Conservation (phyloP, 2,888 invertebrate genomes). For the Falcaria lacertinaria region DNA sequence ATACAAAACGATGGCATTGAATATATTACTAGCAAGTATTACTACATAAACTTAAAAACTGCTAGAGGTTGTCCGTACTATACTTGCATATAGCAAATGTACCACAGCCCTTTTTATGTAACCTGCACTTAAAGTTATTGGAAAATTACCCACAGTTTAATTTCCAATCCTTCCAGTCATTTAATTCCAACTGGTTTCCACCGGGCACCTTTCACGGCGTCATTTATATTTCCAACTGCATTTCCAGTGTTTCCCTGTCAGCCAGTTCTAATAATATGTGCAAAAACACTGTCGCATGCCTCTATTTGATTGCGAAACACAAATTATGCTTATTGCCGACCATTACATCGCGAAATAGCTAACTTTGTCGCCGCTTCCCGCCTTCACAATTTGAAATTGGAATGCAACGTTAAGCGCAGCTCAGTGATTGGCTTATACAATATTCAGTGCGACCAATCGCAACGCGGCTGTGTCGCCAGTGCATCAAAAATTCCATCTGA, state of each 20-base stretch:
- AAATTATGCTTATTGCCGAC: conserved; percentile 53
- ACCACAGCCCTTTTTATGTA: not conserved
- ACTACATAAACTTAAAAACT: no score
- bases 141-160: not conserved
- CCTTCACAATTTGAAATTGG: conserved; percentile 76
- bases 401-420: conserved; percentile 76
- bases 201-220: not conserved
- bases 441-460: conserved; percentile 76
- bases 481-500: conserved; percentile 81
- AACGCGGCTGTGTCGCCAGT: conserved; percentile 76
- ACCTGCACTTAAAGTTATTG: not conserved
- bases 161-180: not conserved
- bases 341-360: conserved; percentile 59
- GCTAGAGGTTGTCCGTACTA: not conserved
- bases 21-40: no score
- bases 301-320: conserved; percentile 57
- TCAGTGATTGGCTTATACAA: conserved; percentile 78
- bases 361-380: conserved; percentile 68
- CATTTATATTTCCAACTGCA: not conserved
- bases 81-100: not conserved
- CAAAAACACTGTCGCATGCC: conserved; percentile 20
- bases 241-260: conserved; percentile 23
- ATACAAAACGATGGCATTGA: no score
- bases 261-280: not conserved
- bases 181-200: not conserved